A percentile compares a stretch with the other conserved stretches of the same genome.
phyloP scores from a whole-genome alignment of 2,888 invertebrate genomes.

The Reticulitermes lucifugus region DNA sequence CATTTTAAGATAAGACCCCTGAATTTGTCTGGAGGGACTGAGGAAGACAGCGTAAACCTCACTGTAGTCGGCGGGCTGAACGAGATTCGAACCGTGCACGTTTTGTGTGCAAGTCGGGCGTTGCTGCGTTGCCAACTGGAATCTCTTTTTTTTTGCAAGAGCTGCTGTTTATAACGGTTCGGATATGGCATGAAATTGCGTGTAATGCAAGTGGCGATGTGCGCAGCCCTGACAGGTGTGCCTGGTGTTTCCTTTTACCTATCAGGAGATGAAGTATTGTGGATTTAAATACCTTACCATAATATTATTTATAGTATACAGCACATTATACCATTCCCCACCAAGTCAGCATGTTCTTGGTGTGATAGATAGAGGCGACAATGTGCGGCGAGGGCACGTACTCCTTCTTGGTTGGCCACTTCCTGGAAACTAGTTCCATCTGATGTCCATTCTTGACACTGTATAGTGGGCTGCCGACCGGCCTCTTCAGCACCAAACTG shows the following conservation, averaged over 20 bases:
- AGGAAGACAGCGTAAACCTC: no score
- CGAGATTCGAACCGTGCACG: no score
- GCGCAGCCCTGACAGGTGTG: not conserved
- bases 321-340: not conserved
- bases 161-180: no score
- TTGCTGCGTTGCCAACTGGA: no score
- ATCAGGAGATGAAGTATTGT: constrained; percentile 7
- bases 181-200: not conserved
- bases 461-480: not conserved
- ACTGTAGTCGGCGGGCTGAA: no score
- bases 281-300: not conserved
- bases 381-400: constrained; percentile 31
- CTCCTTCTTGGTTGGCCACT: not conserved
- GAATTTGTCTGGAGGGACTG: no score
- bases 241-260: not conserved
- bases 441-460: constrained; percentile 25
- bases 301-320: not conserved
- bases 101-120: no score
- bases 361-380: constrained; percentile 14
- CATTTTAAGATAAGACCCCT: no score
- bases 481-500: not conserved
- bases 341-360: not conserved
- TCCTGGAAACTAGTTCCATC: constrained; percentile 35
- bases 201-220: not conserved
- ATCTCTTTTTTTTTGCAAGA: no score